Percentiles rank a stretch among this genome's conserved stretches.
Evolutionary conservation across 2,113 vertebrate species (phyloP).

Genomic region (Notiomystis cincta): DNA sequence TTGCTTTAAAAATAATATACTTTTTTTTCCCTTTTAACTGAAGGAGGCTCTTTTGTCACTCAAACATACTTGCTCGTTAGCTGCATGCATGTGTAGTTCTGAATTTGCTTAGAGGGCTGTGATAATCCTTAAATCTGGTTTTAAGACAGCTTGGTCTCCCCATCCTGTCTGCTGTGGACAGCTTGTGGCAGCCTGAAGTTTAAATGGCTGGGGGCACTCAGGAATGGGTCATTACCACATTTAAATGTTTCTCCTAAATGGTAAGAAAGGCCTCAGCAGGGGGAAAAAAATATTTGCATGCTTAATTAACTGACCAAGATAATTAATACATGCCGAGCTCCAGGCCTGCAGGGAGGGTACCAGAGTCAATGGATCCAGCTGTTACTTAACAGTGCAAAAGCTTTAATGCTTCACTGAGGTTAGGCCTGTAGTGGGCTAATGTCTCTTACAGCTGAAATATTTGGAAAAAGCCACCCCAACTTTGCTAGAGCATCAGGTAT

Average conservation of each 20-base stretch:
- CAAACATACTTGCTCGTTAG: neutral
- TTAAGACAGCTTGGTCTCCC: neutral
- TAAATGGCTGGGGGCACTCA: neutral
- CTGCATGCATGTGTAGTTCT: neutral
- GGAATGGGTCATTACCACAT: neutral
- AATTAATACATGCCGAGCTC: neutral
- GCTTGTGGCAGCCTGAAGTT: neutral
- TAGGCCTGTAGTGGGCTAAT: neutral
- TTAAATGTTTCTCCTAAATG: neutral
- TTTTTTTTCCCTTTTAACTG: neutral
- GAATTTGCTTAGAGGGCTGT: neutral
- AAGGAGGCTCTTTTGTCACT: neutral
- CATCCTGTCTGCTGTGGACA: neutral
- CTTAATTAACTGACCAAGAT: neutral
- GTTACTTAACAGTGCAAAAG: neutral
- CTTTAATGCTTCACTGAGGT: neutral
- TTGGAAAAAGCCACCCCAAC: neutral
- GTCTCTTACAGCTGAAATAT: neutral
- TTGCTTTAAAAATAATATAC: neutral
- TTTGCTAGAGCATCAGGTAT: neutral
- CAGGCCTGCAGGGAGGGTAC: neutral
- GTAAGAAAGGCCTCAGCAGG: neutral
- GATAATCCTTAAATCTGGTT: neutral
- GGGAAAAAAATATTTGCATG: neutral
- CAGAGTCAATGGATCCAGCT: neutral